Evolutionary conservation across 2,888 invertebrate genomes (phyloP), one percentile per base, ranked within the genome.

Genomic region (Alitta virens): DNA sequence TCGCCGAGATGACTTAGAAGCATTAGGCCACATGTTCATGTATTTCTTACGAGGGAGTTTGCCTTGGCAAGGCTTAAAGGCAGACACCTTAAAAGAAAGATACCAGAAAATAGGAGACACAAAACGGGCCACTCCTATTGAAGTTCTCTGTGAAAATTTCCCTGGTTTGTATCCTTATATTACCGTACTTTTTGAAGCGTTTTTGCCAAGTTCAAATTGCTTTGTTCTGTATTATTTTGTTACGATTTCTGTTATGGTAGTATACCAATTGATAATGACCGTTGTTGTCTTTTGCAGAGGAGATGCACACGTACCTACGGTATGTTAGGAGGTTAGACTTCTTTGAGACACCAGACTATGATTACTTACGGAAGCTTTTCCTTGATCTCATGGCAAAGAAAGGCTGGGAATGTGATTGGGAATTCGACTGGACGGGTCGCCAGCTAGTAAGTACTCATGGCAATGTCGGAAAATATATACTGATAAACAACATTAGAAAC

Each of bases 91-190:
- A 80, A 98, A 98, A 86, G 97, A 98, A 86, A 74, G 99, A 83
- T 99, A 99, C 87, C 98, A 99, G 87, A 99, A 99, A 87, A 99
- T 99, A 83, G 99, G 99, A 78, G 99, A 99, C 85, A 99, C 99
- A 73, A 99, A 99, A 85, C 88, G 98, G 79, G 94, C 97, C 76
- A 99, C 99, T 74, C 94, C 97, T 63, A 95, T 99, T 79, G 99
- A 99, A 86, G 91, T 91, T 67, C 81, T 88, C 40, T 88, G 88
- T 82, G 87, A 88, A 80, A 86, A 86, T 72, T 87, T 87, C 79
- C 88, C 88, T 71, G 87, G 87, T 87, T 66, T n/a, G 57, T 2
- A 2, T 53, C 2, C 16, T 53, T 27, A 24, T n/a, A n/a, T n/a
- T n/a, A n/a, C n/a, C n/a, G n/a, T n/a, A n/a, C n/a, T n/a, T n/a